Evolutionary conservation across 2,888 invertebrate genomes (phyloP).

Genomic region (Andrena minutula): DNA sequence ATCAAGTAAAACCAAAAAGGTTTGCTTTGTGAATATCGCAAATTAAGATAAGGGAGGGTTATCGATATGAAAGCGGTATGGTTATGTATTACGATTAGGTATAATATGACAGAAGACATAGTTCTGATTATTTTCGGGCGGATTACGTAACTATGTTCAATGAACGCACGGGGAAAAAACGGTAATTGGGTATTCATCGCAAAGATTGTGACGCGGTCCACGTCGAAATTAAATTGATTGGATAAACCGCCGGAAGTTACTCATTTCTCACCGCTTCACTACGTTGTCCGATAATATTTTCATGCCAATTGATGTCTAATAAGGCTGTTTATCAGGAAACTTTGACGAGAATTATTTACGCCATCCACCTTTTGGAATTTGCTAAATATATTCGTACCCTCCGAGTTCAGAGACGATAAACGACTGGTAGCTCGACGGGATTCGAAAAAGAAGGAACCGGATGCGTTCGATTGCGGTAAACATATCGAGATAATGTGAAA

Average conservation of each 20-base stretch:
- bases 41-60: too few relatives aligned
- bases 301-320: background rate
- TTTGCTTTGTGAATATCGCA: too few relatives aligned
- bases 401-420: conserved; percentile 8
- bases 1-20: too few relatives aligned
- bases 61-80: too few relatives aligned
- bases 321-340: background rate
- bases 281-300: background rate
- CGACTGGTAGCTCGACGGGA: background rate
- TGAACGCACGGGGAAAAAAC: background rate
- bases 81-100: background rate
- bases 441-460: conserved; percentile 7
- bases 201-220: background rate
- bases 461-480: background rate
- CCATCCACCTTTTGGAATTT: background rate
- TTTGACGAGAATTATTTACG: background rate
- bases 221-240: background rate
- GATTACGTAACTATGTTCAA: conserved; percentile 1
- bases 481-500: conserved; percentile 13
- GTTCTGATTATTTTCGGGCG: background rate
- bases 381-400: background rate
- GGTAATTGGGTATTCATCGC: background rate
- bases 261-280: background rate
- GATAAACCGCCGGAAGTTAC: background rate
- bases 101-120: background rate